phyloP scores from a whole-genome alignment of 2,888 invertebrate species.

The Scaptomyza flava region DNA sequence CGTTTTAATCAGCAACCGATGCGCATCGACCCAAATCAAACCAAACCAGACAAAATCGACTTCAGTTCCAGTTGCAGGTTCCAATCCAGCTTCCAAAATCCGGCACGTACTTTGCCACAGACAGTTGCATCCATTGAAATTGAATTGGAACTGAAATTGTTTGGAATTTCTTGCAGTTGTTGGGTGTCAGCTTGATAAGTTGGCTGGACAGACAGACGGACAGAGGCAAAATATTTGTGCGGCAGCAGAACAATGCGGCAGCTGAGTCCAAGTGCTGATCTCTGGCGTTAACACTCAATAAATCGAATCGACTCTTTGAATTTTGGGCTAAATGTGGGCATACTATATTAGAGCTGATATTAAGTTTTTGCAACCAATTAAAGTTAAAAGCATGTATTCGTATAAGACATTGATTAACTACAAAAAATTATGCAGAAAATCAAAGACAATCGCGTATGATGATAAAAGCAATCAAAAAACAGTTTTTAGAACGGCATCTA shows the following conservation, averaged over 20 bases:
- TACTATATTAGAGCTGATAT: constrained; percentile 12
- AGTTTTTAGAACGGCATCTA: no score
- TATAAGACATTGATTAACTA: no score
- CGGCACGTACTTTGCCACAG: constrained; percentile 30
- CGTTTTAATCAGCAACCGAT: constrained; percentile 67
- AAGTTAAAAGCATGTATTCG: no score
- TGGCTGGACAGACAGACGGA: constrained; percentile 34
- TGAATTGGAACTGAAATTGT: constrained; percentile 71
- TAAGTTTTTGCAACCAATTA: neutral
- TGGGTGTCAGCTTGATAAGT: constrained; percentile 84
- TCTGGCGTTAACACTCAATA: constrained; percentile 54
- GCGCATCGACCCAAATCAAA: constrained; percentile 11
- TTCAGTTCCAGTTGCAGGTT: constrained; percentile 1
- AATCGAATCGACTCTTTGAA: constrained; percentile 1
- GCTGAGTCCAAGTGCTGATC: constrained; percentile 28
- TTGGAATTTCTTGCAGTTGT: constrained; percentile 83
- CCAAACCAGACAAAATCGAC: neutral
- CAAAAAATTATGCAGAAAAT: no score
- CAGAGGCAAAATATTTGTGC: constrained; percentile 26
- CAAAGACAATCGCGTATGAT: no score
- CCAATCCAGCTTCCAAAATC: neutral
- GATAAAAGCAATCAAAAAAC: no score
- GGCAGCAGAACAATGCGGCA: constrained; percentile 66
- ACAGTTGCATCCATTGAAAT: constrained; percentile 60
- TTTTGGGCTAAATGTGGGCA: neutral